phyloP scores from a whole-genome alignment of 1,140 invertebrate genomes.

The Nixonia krombeini region DNA sequence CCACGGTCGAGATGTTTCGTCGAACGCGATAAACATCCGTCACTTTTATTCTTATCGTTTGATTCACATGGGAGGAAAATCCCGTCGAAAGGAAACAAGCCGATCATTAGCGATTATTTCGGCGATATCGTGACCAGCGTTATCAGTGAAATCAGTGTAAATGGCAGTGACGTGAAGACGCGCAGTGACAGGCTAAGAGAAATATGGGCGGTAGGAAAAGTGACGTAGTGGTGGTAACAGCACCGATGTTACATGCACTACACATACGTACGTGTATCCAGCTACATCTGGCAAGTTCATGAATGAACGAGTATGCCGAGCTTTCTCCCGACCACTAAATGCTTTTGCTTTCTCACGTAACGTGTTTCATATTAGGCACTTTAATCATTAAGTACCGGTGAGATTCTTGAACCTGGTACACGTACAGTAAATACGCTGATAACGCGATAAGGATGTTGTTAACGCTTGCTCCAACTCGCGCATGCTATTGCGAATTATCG shows the following conservation, averaged over 20 bases:
- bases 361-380: slow-evolving; percentile 21
- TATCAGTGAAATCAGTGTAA: slow-evolving; percentile 10
- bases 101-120: no score
- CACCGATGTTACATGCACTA: slow-evolving; percentile 31
- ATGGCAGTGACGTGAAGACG: slow-evolving; percentile 7
- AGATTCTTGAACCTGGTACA: no score
- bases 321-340: slow-evolving; percentile 56
- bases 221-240: slow-evolving; percentile 37
- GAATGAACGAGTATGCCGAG: slow-evolving; percentile 63
- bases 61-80: no score
- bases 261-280: slow-evolving; percentile 13
- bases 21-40: no score
- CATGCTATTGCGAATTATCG: no score
- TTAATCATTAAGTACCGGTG: background rate
- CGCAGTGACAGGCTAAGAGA: background rate
- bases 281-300: slow-evolving; percentile 55
- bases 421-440: no score
- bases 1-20: no score
- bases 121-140: no score
- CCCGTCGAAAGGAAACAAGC: no score
- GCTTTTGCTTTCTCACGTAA: slow-evolving; percentile 51
- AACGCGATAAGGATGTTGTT: no score
- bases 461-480: no score
- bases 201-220: slow-evolving; percentile 25
- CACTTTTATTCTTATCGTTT: no score